A percentile compares a stretch with the other conserved stretches of the same genome.
Conservation (phyloP, 1,140 invertebrate species). For the Hylaeus volcanicus region DNA sequence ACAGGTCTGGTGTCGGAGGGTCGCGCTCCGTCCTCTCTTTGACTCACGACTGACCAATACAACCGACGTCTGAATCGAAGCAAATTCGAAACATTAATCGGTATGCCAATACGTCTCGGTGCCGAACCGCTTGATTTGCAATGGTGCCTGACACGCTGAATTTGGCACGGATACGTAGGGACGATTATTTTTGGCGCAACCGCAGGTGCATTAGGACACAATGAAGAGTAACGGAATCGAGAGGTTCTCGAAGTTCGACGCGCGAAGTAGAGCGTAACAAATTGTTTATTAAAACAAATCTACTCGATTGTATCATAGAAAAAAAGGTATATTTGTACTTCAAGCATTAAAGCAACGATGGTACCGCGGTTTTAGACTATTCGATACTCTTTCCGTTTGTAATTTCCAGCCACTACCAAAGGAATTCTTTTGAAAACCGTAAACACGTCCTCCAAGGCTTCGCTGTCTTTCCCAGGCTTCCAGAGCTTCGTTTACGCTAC, state of each 20-base stretch:
- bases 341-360: too few relatives aligned
- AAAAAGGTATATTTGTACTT: too few relatives aligned
- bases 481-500: conserved; percentile 50
- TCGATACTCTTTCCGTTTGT: neutral
- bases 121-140: conserved; percentile 29
- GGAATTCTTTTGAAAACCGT: conserved; percentile 39
- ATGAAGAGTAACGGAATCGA: conserved; percentile 28
- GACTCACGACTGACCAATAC: neutral
- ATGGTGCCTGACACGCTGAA: conserved; percentile 44
- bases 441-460: conserved; percentile 17
- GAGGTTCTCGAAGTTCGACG: conserved; percentile 12
- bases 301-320: too few relatives aligned
- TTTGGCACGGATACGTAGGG: conserved; percentile 53
- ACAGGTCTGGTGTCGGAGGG: too few relatives aligned
- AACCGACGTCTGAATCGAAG: neutral
- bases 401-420: neutral
- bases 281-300: neutral
- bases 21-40: neutral
- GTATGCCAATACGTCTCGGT: conserved; percentile 39
- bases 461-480: conserved; percentile 61
- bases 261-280: neutral
- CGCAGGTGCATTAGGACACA: conserved; percentile 39
- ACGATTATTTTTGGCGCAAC: conserved; percentile 58
- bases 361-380: too few relatives aligned
- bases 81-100: conserved; percentile 29